phyloP scores from a whole-genome alignment of 2,797 vertebrate genomes.

The Halcyon chelicuti region DNA sequence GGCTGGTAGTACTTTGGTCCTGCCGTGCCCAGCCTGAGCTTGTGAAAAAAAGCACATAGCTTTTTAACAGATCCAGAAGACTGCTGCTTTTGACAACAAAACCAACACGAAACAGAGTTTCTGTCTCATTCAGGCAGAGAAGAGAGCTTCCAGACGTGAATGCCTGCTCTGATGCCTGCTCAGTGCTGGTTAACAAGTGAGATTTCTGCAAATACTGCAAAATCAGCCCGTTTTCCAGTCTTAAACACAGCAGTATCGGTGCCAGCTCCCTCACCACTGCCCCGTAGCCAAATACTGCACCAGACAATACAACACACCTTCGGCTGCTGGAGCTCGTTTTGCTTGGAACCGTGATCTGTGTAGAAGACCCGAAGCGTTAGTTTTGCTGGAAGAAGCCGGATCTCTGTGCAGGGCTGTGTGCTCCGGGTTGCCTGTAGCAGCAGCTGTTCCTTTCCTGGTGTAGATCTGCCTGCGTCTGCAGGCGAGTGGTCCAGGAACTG shows the following conservation, averaged over 20 bases:
- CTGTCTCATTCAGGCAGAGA: background rate
- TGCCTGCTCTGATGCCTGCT: background rate
- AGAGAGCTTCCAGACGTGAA: background rate
- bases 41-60: no score
- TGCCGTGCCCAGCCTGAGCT: background rate
- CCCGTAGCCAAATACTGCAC: no score
- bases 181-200: fast-evolving
- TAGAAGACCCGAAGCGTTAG: background rate
- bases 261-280: background rate
- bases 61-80: background rate
- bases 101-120: background rate
- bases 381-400: background rate
- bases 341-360: background rate
- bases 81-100: background rate
- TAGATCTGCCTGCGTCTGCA: background rate
- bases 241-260: fast-evolving
- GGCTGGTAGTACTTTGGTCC: background rate
- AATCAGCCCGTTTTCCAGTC: background rate
- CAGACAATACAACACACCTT: background rate
- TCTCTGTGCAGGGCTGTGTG: background rate
- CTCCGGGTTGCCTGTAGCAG: background rate
- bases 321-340: background rate
- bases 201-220: background rate
- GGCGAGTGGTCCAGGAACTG: background rate
- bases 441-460: background rate